A percentile compares a stretch with the other conserved stretches of the same genome.
Conservation (phyloP, 2,113 vertebrate species). For the Phaetusa simplex region DNA sequence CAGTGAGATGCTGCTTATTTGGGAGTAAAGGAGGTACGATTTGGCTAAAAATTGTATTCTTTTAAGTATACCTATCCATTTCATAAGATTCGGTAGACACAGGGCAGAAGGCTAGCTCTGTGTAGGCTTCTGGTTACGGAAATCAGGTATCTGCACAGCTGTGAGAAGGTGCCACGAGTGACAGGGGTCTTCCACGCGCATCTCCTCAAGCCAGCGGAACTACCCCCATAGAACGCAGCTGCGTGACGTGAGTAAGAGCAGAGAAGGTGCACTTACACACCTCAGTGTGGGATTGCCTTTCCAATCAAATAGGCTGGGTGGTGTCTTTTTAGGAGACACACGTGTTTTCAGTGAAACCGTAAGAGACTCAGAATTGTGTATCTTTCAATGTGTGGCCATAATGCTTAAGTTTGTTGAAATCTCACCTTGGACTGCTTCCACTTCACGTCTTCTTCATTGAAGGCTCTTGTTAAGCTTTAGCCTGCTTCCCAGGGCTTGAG, state of each 20-base stretch:
- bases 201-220: neutral
- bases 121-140: neutral
- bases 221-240: neutral
- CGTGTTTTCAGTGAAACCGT: neutral
- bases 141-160: neutral
- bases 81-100: neutral
- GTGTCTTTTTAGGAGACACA: neutral
- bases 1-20: neutral
- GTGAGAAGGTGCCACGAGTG: neutral
- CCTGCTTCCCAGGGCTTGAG: neutral
- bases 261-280: neutral
- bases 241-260: neutral
- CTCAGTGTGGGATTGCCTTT: neutral
- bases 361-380: neutral
- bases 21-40: neutral
- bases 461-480: neutral
- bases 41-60: neutral
- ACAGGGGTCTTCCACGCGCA: neutral
- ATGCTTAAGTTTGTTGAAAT: neutral
- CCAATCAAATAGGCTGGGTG: neutral
- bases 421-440: neutral
- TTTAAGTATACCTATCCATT: neutral
- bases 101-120: neutral
- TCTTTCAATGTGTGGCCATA: neutral
- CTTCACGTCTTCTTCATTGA: neutral